Evolutionary conservation across 2,113 vertebrate genomes (phyloP).

Genomic region (Raja brachyura): DNA sequence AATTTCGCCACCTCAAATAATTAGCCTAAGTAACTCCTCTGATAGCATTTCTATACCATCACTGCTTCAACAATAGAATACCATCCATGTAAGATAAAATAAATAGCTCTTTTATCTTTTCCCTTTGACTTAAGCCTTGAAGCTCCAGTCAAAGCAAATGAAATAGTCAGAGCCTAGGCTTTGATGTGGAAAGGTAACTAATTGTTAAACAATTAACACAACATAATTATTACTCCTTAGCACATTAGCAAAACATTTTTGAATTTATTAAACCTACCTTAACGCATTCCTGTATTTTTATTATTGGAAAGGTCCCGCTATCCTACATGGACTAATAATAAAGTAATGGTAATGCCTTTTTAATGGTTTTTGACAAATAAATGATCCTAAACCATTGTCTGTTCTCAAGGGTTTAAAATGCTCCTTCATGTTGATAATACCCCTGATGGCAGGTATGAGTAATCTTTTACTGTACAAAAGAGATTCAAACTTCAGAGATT

Average conservation of each 20-base stretch:
- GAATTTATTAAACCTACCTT: background rate
- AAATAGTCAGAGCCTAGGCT: background rate
- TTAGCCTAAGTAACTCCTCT: background rate
- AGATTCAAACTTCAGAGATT: constrained; percentile 29
- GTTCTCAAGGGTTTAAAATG: background rate
- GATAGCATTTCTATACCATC: background rate
- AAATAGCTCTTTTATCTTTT: background rate
- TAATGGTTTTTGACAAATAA: background rate
- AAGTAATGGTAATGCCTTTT: background rate
- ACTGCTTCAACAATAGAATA: background rate
- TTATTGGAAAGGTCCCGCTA: background rate
- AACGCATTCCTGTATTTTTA: background rate
- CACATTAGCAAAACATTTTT: background rate
- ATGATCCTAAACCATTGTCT: background rate
- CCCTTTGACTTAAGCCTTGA: background rate
- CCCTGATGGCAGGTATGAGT: background rate
- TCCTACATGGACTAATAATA: background rate
- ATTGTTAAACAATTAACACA: background rate
- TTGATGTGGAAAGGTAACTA: background rate
- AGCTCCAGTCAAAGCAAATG: background rate
- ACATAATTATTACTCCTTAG: background rate
- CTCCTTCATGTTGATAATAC: background rate
- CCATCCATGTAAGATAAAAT: background rate
- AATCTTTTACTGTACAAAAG: background rate
- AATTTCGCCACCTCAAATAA: background rate